Base-by-base conservation (phyloP, 2,888 invertebrate genomes). In the Gastracanthus pulcherrimus region DNA sequence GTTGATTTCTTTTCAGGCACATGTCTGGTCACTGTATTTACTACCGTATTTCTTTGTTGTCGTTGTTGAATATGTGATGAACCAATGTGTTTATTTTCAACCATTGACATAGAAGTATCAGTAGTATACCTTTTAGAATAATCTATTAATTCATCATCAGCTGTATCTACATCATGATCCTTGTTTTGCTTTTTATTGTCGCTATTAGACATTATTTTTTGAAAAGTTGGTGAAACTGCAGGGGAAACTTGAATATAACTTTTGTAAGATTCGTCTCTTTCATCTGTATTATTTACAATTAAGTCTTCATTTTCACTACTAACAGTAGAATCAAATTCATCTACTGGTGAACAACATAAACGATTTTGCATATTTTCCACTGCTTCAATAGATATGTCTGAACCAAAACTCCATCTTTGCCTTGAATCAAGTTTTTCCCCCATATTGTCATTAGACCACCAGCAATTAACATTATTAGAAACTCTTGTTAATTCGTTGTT, bases 41-140 rank as follows among this genome's bases (percentile, higher is more conserved):
- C 38, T 41, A 31, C 64, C 16, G 70, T 55, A 77, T 77, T 75
- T 71, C 74, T 77, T 71, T 23, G 69, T 38, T 64, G 74, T 26
- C 31, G n/a, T 45, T 78, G 78, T 60, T 60, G 74, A 77, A 72
- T 67, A 62, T 70, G 29, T 45, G 64, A 23, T 45, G 41, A 34
- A 76, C n/a, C 60, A 23, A 76, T 64, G 71, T n/a, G n/a, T 41
- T 82, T 82, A 75, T 78, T 82, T 38, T 77, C 55, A 58, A 23
- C 19, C 3, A 71, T 3, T 79, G 36, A 55, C 38, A 67, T 64
- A 48, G 77, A 77, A 41, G 58, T 77, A n/a, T 83, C 83, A 31
- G 83, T 83, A 23, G 81, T 82, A 70, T 83, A 83, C 58, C 81
- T 81, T 76, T 83, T 83, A 26, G 83, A 83, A 67, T 83, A 83